Evolutionary conservation across 2,797 vertebrate genomes (phyloP), one percentile per base, ranked within the genome.

Genomic region (Rhinophrynus dorsalis): DNA sequence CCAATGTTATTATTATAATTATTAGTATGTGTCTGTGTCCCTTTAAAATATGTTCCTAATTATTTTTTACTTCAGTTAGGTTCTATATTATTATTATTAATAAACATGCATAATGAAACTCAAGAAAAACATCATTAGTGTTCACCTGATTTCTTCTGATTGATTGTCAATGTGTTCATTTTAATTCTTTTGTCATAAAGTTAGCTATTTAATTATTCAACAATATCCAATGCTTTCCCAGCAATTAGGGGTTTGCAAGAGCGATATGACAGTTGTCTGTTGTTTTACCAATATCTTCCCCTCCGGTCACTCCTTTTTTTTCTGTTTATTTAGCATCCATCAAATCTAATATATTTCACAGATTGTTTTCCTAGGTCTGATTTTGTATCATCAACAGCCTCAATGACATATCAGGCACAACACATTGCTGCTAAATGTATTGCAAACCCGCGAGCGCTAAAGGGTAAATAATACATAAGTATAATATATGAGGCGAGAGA

Each of bases 381-480:
- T 48, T 38, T 8, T 37, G 23, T 62, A 24, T 30, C 32, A 37
- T 56, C 40, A 45, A 33, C 30, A 30, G 17, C 29, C 48, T 63
- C 21, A 56, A 26, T 13, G 38, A 32, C 59, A 63, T 38, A 54
- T 33, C 45, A 30, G 12, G 51, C 20, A 50, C 23, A 64, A n/a
- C 23, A 10, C 3, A 13, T 17, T 45, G 35, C 42, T 29, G 45
- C 55, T 44, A 18, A 68, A 60, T 68, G 35, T 51, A 57, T 21
- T 57, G 50, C 50, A 24, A 20, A 24, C n/a, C 35, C 40, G 23
- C 42, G 40, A 57, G 51, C 42, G 7, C 21, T 48, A 48, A 64
- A 48, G 32, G 40, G 51, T 64, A 61, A 69, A 69, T 52, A 62
- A 70, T 48, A 56, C 51, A 50, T 57, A 71, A 48, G 32, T 64